Percentiles rank a stretch among this genome's conserved stretches.
phyloP scores from a whole-genome alignment of 2,113 vertebrate species.

The Plectropomus leopardus region DNA sequence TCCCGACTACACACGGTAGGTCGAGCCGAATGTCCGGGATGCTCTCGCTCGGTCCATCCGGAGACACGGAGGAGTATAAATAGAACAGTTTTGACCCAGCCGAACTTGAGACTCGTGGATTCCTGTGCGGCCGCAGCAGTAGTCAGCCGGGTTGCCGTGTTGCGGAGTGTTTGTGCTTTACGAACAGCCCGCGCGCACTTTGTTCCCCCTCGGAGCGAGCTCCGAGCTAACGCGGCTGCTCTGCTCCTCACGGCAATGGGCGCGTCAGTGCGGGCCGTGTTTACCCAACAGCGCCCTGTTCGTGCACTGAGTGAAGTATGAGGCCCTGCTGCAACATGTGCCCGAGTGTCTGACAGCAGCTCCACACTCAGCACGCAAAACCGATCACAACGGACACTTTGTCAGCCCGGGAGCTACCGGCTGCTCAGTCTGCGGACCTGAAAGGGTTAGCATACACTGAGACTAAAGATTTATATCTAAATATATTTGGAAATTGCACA shows the following conservation, averaged over 20 bases:
- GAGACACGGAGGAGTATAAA: constrained; percentile 33
- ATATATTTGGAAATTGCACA: no score
- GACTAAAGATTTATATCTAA: background rate
- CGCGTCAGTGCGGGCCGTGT: constrained; percentile 66
- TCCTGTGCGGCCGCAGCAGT: constrained; percentile 20
- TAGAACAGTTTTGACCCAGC: constrained; percentile 58
- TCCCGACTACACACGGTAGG: constrained; percentile 46
- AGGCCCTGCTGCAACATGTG: constrained; percentile 78
- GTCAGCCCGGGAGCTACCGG: background rate
- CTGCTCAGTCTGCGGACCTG: no score
- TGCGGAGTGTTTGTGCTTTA: background rate
- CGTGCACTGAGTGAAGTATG: background rate
- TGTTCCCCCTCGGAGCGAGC: background rate
- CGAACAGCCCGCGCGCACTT: fast-evolving
- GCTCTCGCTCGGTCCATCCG: background rate
- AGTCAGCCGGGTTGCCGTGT: constrained; percentile 13
- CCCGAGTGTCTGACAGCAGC: constrained; percentile 59
- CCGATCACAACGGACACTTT: background rate
- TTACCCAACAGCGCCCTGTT: constrained; percentile 34
- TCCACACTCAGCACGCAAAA: constrained; percentile 6
- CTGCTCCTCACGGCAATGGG: constrained; percentile 32
- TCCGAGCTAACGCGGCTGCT: background rate
- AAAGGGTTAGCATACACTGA: background rate
- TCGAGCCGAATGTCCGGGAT: constrained; percentile 13
- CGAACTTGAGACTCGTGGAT: constrained; percentile 74